Conservation (phyloP, 2,888 invertebrate species). For the Callimorpha dominula region DNA sequence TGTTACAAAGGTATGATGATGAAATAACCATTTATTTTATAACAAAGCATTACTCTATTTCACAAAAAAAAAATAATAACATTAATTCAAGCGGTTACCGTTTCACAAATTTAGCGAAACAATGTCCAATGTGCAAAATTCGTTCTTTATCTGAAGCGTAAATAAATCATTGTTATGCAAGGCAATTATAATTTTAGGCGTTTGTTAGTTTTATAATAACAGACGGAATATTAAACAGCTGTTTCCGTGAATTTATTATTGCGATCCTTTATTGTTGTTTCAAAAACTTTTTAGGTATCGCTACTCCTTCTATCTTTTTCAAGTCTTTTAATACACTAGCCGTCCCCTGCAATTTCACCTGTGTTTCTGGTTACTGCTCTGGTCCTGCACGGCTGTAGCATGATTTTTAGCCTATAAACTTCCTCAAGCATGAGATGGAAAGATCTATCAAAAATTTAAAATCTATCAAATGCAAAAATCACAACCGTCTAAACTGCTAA, state of each 20-base stretch:
- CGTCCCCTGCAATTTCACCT: background rate
- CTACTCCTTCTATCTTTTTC: background rate
- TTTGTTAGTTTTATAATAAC: slow-evolving; percentile 3
- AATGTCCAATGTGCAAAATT: background rate
- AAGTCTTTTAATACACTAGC: background rate
- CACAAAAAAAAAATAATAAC: background rate
- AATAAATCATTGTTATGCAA: slow-evolving; percentile 10
- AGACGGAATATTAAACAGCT: slow-evolving; percentile 1
- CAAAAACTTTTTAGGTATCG: background rate
- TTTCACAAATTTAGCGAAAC: background rate
- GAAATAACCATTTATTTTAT: background rate
- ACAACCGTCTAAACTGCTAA: too few species aligned
- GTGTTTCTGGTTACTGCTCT: background rate
- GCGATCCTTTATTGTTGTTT: background rate
- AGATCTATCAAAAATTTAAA: too few species aligned
- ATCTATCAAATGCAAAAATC: too few species aligned
- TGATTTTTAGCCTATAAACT: too few species aligned
- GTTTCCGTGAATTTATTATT: slow-evolving; percentile 5
- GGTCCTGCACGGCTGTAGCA: background rate
- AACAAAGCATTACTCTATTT: background rate
- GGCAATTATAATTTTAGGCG: background rate
- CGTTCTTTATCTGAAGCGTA: slow-evolving; percentile 5
- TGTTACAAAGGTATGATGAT: background rate
- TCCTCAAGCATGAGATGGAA: too few species aligned
- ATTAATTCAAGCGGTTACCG: background rate